A percentile compares a stretch with the other conserved stretches of the same genome.
Evolutionary conservation across 1,140 invertebrate species (phyloP).

Genomic region (Drosophila bifasciata): DNA sequence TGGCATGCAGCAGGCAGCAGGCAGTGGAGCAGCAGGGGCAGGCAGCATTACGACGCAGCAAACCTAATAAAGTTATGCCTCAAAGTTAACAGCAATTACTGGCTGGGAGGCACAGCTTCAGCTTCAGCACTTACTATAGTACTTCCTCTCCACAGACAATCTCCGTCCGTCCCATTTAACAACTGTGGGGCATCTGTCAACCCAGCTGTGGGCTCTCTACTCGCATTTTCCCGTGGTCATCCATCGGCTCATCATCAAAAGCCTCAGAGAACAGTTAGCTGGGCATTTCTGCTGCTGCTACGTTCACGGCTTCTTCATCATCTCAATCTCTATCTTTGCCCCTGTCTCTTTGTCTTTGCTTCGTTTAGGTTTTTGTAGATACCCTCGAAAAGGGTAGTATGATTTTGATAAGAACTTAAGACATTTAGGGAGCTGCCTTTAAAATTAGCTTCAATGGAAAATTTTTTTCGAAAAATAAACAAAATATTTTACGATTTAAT

Average conservation of each 20-base stretch:
- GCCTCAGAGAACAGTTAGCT: slow-evolving; percentile 68
- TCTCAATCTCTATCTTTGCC: slow-evolving; percentile 19
- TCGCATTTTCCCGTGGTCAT: slow-evolving; percentile 22
- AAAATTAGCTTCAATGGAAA: too few species aligned
- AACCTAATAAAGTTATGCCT: slow-evolving; percentile 46
- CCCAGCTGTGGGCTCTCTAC: slow-evolving; percentile 19
- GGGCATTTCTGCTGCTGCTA: slow-evolving; percentile 5
- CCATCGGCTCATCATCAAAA: slow-evolving; percentile 75
- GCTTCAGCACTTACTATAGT: too few species aligned
- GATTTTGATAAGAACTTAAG: too few species aligned
- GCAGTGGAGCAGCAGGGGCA: too few species aligned
- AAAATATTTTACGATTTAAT: too few species aligned
- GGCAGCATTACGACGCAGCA: slow-evolving; percentile 12
- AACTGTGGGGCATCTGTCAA: slow-evolving; percentile 28
- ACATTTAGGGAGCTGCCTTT: too few species aligned
- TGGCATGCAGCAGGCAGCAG: background rate
- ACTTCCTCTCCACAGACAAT: slow-evolving; percentile 1
- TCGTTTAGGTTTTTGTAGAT: background rate
- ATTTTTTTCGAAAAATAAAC: too few species aligned
- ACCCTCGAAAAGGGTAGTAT: too few species aligned
- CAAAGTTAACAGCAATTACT: slow-evolving; percentile 50
- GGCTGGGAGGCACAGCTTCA: background rate
- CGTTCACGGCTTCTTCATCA: slow-evolving; percentile 25
- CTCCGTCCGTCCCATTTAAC: slow-evolving; percentile 4
- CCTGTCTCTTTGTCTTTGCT: background rate